Percentiles rank a stretch among this genome's conserved stretches.
Evolutionary conservation across 2,888 invertebrate genomes (phyloP).

Genomic region (Teinopalpus imperialis): DNA sequence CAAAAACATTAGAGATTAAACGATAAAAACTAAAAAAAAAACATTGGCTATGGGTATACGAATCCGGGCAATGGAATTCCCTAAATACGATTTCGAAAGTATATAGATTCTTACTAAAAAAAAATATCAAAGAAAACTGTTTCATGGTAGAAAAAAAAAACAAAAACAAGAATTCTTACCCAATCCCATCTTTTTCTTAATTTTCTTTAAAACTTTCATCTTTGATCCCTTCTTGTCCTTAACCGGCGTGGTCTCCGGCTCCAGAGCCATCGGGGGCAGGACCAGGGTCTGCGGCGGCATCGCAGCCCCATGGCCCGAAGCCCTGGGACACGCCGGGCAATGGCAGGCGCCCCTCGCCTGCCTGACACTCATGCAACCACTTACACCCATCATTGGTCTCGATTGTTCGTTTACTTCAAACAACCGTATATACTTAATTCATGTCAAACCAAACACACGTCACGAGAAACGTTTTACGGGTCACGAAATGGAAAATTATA

Average conservation of each 20-base stretch:
- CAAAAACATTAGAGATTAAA: too few species aligned
- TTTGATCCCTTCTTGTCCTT: constrained; percentile 82
- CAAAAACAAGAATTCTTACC: too few species aligned
- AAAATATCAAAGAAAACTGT: too few species aligned
- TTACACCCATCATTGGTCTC: constrained; percentile 76
- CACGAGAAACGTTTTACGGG: constrained; percentile 31
- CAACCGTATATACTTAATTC: constrained; percentile 30
- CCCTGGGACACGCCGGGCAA: constrained; percentile 76
- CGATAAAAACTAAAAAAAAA: not conserved
- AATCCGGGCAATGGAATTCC: too few species aligned
- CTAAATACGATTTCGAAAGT: too few species aligned
- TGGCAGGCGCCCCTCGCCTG: constrained; percentile 80
- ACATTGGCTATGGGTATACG: too few species aligned
- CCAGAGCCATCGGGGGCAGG: constrained; percentile 73
- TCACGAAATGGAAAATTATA: constrained; percentile 28
- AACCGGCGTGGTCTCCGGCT: constrained; percentile 69
- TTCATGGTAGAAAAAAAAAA: too few species aligned
- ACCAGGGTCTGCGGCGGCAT: constrained; percentile 73
- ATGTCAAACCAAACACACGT: constrained; percentile 35
- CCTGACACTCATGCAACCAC: constrained; percentile 82
- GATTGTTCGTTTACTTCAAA: constrained; percentile 30
- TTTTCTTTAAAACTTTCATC: constrained; percentile 95
- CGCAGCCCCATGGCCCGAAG: constrained; percentile 56
- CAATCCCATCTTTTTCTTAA: constrained; percentile 93
- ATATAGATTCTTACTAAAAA: too few species aligned